Base-by-base conservation (phyloP, 2,113 vertebrate species). In the Aleadryas rufinucha region DNA sequence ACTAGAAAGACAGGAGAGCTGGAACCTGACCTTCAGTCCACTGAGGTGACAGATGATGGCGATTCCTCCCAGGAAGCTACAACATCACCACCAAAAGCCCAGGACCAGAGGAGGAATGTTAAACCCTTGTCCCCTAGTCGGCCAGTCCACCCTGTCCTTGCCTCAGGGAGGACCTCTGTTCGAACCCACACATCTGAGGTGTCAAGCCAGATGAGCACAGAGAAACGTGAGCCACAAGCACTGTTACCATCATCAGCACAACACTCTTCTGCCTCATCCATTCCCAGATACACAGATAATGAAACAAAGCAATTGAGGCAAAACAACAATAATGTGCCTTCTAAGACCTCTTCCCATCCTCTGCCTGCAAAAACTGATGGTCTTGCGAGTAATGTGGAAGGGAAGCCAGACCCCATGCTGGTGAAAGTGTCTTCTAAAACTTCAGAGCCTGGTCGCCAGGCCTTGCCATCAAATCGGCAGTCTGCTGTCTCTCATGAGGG, bases 141-240 rank as follows among this genome's bases (percentile, higher is more conserved):
- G n/a, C 95, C 98, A 11, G 93, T 98, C 70, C 98, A 98, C 88
- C 97, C 97, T 90, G 97, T 98, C 44, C 97, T 98, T 59, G 97
- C 98, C 45, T 96, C 98, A 11, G 97, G 98, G 23, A 98, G 98
- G 95, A 97, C 95, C 7, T 97, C 98, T 23, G 54, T 95, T 81
- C 98, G 77, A 85, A 97, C 95, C 12, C 90, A 89, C 3, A 44
- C 31, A 9, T 79, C 95, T 30, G 89, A 59, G 35, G 33, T 45
- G 26, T 79, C 91, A 44, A 81, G 1, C 3, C 97, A 96, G 76
- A 87, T 21, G 4, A 95, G 31, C 13, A 33, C 50, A 23, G 96
- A 92, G 44, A 93, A 74, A 47, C 92, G 0, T n/a, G 90, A 87
- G n/a, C 71, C 95, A 60, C 44, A 83, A 11, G 30, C 66, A 21